A percentile compares a stretch with the other conserved stretches of the same genome.
Evolutionary conservation across 1,140 invertebrate species (phyloP).

Genomic region (Ylistrum balloti): DNA sequence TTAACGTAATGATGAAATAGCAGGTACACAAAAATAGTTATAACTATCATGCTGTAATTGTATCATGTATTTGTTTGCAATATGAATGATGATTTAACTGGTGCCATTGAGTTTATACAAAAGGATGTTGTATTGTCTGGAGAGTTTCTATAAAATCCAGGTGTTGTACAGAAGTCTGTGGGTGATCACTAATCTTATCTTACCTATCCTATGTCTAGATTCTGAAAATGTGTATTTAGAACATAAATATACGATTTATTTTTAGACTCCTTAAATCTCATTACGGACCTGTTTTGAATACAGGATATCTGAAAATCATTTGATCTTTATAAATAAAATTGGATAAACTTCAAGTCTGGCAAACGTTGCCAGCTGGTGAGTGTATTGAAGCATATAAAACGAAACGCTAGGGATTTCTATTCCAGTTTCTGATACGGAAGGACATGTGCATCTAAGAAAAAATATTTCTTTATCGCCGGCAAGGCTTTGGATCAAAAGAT

Average conservation of each 20-base stretch:
- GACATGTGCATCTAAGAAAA: background rate
- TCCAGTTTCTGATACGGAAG: background rate
- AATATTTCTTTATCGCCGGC: background rate
- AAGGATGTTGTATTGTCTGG: background rate
- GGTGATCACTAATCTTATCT: background rate
- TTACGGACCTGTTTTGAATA: background rate
- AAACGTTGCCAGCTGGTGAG: background rate
- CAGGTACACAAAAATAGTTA: no score
- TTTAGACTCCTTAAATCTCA: background rate
- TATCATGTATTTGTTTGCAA: no score
- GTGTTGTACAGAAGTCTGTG: background rate
- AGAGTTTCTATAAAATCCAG: background rate
- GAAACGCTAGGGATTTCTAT: background rate
- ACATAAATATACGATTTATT: background rate
- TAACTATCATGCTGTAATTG: no score
- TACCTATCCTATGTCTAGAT: background rate
- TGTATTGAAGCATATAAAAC: background rate
- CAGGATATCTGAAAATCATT: background rate
- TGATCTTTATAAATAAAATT: slow-evolving; percentile 36
- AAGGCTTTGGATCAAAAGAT: background rate
- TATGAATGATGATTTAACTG: background rate
- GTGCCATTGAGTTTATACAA: background rate
- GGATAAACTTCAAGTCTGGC: background rate
- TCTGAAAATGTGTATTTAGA: background rate
- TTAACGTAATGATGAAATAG: no score